Conservation (phyloP, 2,113 vertebrate genomes). For the Antidorcas marsupialis region DNA sequence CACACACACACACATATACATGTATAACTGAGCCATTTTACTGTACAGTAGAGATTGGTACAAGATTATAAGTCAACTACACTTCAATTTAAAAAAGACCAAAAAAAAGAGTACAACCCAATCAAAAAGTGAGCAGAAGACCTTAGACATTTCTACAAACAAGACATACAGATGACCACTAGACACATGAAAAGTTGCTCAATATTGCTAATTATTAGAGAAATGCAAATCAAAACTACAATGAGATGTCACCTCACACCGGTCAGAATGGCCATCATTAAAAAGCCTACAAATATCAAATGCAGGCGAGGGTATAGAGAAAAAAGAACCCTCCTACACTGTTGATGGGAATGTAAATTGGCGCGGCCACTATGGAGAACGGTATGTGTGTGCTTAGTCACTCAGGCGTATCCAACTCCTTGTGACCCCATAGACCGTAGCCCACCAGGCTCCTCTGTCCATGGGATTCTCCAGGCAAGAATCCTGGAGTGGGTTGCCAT, state of each 20-base stretch:
- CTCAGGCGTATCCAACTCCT: neutral
- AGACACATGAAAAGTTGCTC: neutral
- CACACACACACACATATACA: neutral
- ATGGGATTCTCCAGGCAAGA: neutral
- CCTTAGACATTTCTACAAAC: neutral
- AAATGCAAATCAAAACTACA: neutral
- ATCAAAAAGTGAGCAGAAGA: neutral
- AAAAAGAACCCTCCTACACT: neutral
- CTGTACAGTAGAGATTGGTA: neutral
- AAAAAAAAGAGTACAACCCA: neutral
- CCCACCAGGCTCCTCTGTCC: neutral
- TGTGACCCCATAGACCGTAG: neutral
- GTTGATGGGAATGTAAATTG: neutral
- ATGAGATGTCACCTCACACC: neutral
- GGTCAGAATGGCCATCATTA: neutral
- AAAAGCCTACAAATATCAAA: neutral
- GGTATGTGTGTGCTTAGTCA: neutral
- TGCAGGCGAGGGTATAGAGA: neutral
- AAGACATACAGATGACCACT: neutral
- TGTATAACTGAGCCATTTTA: neutral
- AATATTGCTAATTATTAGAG: neutral
- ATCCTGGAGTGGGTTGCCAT: neutral
- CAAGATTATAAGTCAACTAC: neutral
- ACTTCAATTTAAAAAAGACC: neutral
- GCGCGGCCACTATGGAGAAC: neutral